Percentiles rank a stretch among this genome's conserved stretches.
Evolutionary conservation across 2,888 invertebrate species (phyloP).

Genomic region (Salticus scenicus): DNA sequence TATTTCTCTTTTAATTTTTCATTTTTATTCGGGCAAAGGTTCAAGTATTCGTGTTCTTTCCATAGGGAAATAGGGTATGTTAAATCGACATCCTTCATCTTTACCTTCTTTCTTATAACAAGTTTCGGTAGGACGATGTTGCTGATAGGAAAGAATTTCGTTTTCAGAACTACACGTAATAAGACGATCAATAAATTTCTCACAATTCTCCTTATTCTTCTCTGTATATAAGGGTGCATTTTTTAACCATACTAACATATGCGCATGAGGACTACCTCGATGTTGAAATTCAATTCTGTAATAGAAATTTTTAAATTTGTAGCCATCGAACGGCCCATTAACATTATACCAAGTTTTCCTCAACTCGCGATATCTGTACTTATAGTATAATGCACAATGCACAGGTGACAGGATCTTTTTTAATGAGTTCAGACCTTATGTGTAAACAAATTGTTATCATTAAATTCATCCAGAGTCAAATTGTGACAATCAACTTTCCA

Average conservation of each 20-base stretch:
- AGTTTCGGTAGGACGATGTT: not conserved
- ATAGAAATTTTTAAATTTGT: not conserved
- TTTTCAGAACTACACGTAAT: not conserved
- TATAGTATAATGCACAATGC: not conserved
- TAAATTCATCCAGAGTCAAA: no score
- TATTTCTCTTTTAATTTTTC: no score
- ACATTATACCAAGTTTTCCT: not conserved
- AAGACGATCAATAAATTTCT: no score
- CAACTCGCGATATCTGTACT: not conserved
- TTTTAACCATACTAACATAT: not conserved
- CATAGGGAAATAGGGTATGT: no score
- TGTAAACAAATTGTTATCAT: not conserved
- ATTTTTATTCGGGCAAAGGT: no score
- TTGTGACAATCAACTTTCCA: no score
- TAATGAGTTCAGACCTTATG: not conserved
- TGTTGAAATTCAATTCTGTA: not conserved
- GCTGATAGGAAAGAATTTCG: not conserved
- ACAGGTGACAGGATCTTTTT: not conserved
- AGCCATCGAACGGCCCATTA: not conserved
- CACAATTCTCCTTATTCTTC: not conserved
- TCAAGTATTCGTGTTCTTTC: no score
- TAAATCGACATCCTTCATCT: not conserved
- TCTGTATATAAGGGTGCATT: not conserved
- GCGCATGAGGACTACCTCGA: not conserved
- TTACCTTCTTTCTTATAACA: not conserved